A percentile compares a stretch with the other conserved stretches of the same genome.
These are phyloP conservation scores for Ectemnius cavifrons DNA, from an alignment of 2,888 invertebrate species.

Conservation along the genomic window DNA sequence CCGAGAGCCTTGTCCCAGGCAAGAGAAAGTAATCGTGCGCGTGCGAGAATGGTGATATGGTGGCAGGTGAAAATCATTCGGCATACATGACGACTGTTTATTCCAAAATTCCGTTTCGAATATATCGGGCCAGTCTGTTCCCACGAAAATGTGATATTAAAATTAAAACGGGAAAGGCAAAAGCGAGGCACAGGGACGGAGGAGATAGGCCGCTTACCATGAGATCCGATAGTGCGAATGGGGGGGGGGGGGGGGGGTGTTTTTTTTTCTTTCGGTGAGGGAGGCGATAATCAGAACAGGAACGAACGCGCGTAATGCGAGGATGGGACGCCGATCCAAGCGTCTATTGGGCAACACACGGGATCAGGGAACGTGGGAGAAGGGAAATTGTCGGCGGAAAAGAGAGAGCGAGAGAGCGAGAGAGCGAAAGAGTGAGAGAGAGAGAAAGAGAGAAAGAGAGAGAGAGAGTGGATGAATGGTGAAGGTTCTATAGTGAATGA, in stretches of 20 bases:
- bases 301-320: too few relatives aligned
- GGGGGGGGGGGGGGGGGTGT: too few relatives aligned
- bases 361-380: not conserved
- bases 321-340: too few relatives aligned
- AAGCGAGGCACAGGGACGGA: slow-evolving; percentile 23
- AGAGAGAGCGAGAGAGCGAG: slow-evolving; percentile 11
- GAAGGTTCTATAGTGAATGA: slow-evolving; percentile 19
- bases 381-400: not conserved
- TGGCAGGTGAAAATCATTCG: too few relatives aligned
- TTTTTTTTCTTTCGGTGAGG: too few relatives aligned
- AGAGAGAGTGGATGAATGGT: not conserved
- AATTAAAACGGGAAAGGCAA: slow-evolving; percentile 57
- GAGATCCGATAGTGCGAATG: not conserved
- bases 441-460: slow-evolving; percentile 2
- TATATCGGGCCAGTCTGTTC: slow-evolving; percentile 66
- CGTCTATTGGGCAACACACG: too few relatives aligned
- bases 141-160: slow-evolving; percentile 67
- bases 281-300: too few relatives aligned
- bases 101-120: slow-evolving; percentile 25
- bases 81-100: not conserved
- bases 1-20: too few relatives aligned
- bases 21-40: too few relatives aligned
- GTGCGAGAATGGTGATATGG: too few relatives aligned
- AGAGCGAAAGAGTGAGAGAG: not conserved
- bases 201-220: slow-evolving; percentile 1